These are phyloP conservation scores for Cephus spinipes DNA, from an alignment of 2,888 invertebrate species.

Conservation along the genomic window DNA sequence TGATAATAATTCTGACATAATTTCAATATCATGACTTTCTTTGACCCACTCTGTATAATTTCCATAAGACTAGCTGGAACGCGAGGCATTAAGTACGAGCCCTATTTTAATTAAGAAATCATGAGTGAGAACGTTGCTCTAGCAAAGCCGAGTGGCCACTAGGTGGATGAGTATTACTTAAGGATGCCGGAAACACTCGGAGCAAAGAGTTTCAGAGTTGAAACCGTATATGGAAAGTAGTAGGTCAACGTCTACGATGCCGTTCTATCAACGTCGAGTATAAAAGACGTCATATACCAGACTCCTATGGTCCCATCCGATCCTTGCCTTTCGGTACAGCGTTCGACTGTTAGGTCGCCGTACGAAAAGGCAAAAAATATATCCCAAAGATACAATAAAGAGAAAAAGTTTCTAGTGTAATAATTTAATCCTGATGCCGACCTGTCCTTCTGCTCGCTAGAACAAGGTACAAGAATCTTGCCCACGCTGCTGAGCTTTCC, in stretches of 20 bases:
- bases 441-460: conserved; percentile 57
- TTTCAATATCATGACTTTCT: neutral
- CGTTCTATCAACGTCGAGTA: neutral
- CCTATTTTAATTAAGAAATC: neutral
- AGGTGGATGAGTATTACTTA: neutral
- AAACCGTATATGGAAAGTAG: neutral
- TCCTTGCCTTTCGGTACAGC: too few species aligned
- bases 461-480: conserved; percentile 62
- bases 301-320: neutral
- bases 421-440: conserved; percentile 25
- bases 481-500: conserved; percentile 59
- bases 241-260: neutral
- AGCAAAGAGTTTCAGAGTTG: neutral
- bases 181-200: neutral
- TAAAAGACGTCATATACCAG: neutral
- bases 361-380: neutral
- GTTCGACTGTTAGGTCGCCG: neutral
- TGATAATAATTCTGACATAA: neutral
- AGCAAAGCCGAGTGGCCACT: neutral
- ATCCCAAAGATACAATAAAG: neutral
- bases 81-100: neutral
- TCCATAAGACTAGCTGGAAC: neutral
- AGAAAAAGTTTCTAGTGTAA: neutral
- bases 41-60: neutral
- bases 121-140: neutral